phyloP scores from a whole-genome alignment of 2,888 invertebrate species.

The Miltochrista miniata region DNA sequence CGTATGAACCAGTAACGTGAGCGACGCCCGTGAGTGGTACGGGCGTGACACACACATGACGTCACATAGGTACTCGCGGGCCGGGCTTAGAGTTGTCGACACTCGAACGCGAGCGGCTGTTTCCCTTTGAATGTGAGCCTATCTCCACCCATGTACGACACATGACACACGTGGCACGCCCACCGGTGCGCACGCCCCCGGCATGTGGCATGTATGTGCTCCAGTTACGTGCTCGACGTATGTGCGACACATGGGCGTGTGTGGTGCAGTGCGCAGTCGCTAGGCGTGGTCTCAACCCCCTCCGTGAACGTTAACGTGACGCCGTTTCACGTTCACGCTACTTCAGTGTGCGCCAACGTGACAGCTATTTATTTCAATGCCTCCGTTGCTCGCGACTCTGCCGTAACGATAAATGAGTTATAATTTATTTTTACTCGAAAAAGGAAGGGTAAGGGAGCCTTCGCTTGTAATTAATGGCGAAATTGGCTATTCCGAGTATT shows the following conservation, averaged over 20 bases:
- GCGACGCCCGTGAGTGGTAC: constrained; percentile 28
- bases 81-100: constrained; percentile 25
- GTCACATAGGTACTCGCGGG: constrained; percentile 24
- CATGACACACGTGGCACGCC: constrained; percentile 64
- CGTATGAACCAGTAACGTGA: constrained; percentile 9
- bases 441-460: constrained; percentile 72
- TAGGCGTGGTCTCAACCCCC: constrained; percentile 65
- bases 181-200: constrained; percentile 60
- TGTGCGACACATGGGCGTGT: constrained; percentile 65
- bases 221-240: constrained; percentile 60
- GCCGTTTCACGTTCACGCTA: constrained; percentile 51
- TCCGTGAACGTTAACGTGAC: constrained; percentile 62
- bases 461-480: constrained; percentile 76
- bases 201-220: constrained; percentile 56
- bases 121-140: constrained; percentile 45
- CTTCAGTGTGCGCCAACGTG: constrained; percentile 63
- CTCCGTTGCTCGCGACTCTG: constrained; percentile 49
- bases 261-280: constrained; percentile 68
- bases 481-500: constrained; percentile 82
- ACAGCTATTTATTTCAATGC: constrained; percentile 70
- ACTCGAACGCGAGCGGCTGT: constrained; percentile 37
- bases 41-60: constrained; percentile 24
- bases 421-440: constrained; percentile 82
- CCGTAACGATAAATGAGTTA: constrained; percentile 79
- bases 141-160: constrained; percentile 57